phyloP scores from a whole-genome alignment of 2,888 invertebrate species.

The Caprella mutica region DNA sequence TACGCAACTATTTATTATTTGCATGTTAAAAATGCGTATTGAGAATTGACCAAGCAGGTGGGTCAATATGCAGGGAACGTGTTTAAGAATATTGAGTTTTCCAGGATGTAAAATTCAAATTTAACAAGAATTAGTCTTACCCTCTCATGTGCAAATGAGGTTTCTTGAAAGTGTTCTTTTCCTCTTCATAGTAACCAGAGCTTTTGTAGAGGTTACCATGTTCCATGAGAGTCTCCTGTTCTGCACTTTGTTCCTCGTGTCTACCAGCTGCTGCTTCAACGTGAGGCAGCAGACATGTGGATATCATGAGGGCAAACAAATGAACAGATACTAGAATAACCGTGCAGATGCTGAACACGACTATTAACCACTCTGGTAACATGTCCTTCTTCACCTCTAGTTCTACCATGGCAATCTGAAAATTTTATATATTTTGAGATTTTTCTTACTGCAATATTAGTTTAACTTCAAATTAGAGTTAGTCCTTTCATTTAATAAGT shows the following conservation, averaged over 20 bases:
- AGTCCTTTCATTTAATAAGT: not conserved
- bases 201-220: too few relatives aligned
- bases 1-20: too few relatives aligned
- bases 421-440: not conserved
- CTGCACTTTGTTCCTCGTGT: not conserved
- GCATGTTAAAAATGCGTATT: too few relatives aligned
- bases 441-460: not conserved
- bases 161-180: not conserved
- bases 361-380: constrained; percentile 70
- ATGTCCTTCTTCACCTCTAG: constrained; percentile 54
- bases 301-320: constrained; percentile 89
- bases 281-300: constrained; percentile 85
- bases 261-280: constrained; percentile 69
- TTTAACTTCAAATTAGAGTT: not conserved
- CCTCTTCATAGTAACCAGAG: not conserved
- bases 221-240: not conserved
- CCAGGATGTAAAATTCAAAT: too few relatives aligned
- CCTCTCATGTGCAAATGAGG: constrained; percentile 4
- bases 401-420: constrained; percentile 84
- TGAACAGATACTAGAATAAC: constrained; percentile 86
- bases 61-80: too few relatives aligned
- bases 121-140: too few relatives aligned
- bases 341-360: constrained; percentile 81
- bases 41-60: too few relatives aligned
- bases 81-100: too few relatives aligned